Percentiles rank a stretch among this genome's conserved stretches.
phyloP scores from a whole-genome alignment of 2,113 vertebrate genomes.

The Numida meleagris region DNA sequence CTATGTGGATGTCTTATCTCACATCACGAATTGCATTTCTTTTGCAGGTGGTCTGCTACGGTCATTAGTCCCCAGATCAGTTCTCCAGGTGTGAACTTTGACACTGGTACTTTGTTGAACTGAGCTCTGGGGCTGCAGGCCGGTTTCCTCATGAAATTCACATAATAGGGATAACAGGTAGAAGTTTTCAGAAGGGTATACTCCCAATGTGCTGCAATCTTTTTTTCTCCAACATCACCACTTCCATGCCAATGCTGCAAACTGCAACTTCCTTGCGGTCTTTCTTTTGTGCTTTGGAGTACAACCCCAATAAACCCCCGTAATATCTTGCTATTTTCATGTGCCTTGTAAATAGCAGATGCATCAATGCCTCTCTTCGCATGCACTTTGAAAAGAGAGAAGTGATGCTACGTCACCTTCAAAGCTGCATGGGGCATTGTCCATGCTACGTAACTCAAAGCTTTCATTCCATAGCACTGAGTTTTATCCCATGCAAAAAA shows the following conservation, averaged over 20 bases:
- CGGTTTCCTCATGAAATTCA: background rate
- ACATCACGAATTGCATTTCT: background rate
- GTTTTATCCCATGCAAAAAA: background rate
- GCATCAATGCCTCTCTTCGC: background rate
- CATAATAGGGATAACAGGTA: background rate
- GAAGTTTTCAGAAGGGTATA: background rate
- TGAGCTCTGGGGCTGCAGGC: background rate
- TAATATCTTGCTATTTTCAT: background rate
- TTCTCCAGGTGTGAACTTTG: background rate
- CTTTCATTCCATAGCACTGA: background rate
- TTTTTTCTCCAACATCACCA: background rate
- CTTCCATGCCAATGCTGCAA: conserved; percentile 1
- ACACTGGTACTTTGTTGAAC: background rate
- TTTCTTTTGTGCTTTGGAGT: background rate
- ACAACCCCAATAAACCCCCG: background rate
- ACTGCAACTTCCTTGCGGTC: background rate
- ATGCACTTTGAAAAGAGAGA: background rate
- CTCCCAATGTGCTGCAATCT: background rate
- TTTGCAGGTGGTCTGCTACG: background rate
- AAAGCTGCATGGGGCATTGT: background rate
- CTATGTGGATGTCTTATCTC: background rate
- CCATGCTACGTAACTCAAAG: background rate
- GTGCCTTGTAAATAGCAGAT: background rate
- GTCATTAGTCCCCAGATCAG: background rate
- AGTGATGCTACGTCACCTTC: background rate